Evolutionary conservation across 2,113 vertebrate species (phyloP).

Genomic region (Bos javanicus): DNA sequence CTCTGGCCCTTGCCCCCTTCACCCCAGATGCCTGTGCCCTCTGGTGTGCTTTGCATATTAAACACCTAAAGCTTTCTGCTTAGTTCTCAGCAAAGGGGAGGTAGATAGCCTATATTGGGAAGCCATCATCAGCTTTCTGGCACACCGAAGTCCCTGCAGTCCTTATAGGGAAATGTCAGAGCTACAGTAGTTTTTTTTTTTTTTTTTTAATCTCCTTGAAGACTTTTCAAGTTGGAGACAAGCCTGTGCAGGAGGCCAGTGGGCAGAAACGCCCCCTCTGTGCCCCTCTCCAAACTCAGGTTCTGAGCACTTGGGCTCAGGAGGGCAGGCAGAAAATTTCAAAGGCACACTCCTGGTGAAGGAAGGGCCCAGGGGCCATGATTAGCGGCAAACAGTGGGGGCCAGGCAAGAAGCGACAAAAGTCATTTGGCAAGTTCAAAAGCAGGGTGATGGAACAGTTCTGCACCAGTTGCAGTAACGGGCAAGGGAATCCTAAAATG

Average conservation of each 20-base stretch:
- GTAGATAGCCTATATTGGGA: not conserved
- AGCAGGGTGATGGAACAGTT: rapidly evolving
- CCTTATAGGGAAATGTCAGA: not conserved
- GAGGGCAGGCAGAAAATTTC: not conserved
- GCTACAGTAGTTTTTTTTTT: not conserved
- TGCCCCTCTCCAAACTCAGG: not conserved
- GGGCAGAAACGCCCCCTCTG: not conserved
- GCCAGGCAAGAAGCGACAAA: not conserved
- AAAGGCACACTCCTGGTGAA: not conserved
- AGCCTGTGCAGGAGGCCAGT: rapidly evolving
- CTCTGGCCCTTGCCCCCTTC: not conserved
- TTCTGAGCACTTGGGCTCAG: not conserved
- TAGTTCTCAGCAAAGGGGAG: not conserved
- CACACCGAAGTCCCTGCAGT: not conserved
- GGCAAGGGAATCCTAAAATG: not conserved
- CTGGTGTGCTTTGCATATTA: not conserved
- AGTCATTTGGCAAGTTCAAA: not conserved
- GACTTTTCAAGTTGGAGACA: not conserved
- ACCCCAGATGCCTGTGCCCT: not conserved
- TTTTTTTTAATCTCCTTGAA: not conserved
- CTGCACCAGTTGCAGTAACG: not conserved
- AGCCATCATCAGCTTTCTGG: not conserved
- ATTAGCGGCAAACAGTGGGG: not conserved
- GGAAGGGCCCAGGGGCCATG: not conserved
- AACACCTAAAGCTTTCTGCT: slow-evolving; percentile 4